Base-by-base conservation (phyloP, 2,888 invertebrate species). In the Epinotia bilunana region DNA sequence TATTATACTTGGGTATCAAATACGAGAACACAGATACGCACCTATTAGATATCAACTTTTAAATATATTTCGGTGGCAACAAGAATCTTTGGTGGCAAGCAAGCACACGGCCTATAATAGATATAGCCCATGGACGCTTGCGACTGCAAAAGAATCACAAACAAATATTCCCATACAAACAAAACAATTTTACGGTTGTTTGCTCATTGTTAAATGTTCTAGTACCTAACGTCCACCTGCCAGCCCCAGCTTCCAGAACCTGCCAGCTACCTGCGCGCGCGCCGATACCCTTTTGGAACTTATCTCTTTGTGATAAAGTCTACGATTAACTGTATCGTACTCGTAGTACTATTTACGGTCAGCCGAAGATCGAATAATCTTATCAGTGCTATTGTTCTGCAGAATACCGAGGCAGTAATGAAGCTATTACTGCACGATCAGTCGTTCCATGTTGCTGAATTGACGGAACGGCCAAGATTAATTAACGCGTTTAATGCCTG, bases 381-480 rank as follows among this genome's bases (percentile, higher is more conserved):
- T 69, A 69, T 60, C 69, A 60, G 43, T 43, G 64, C 46, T 18
- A 64, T 73, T 68, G 55, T 73, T 62, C n/a, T 55, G 23, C 12
- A 57, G 63, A 58, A 74, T 69, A 69, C 20, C 11, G 63, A 11
- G 12, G 16, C 28, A 12, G 28, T 28, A 69, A 63, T 57, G 57
- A 58, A 69, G 23, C 57, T 55, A 46, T 46, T 57, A 69, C 57
- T 57, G 16, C 43, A 69, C 39, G 2, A 28, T 53, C 20, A 57
- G 13, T 57, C 69, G 6, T 33, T 74, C 57, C 33, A 62, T 62
- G 57, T 46, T 69, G 69, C 74, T 69, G 63, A 49, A 46, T 57
- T 69, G 43, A 46, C 73, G 53, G 33, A 63, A 69, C 58, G 69
- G 12, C 74, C 63, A 74, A 58, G 57, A 63, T 69, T 74, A 46